phyloP scores from a whole-genome alignment of 2,888 invertebrate genomes.

The Chesias legatella region DNA sequence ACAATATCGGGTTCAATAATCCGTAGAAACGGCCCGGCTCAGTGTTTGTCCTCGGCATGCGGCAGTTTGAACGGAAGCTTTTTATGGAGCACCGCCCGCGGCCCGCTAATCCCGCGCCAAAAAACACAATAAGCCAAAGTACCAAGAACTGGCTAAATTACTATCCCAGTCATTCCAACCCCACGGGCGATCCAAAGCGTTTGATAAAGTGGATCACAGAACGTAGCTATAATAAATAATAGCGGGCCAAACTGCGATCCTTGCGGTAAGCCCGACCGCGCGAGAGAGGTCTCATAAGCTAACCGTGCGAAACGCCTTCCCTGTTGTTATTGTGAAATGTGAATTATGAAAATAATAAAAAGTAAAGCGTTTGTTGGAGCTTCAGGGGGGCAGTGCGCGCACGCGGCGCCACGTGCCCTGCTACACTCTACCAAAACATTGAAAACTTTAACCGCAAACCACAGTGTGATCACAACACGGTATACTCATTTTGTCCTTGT shows the following conservation, averaged over 20 bases:
- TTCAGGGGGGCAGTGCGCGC: constrained; percentile 62
- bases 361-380: constrained; percentile 58
- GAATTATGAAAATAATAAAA: constrained; percentile 81
- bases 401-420: constrained; percentile 71
- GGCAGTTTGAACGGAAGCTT: constrained; percentile 52
- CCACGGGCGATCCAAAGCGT: constrained; percentile 70
- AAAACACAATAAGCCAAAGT: constrained; percentile 73
- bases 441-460: constrained; percentile 69
- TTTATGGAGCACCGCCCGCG: constrained; percentile 59
- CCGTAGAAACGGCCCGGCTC: constrained; percentile 46
- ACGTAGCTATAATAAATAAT: constrained; percentile 72
- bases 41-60: constrained; percentile 44
- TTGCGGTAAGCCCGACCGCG: constrained; percentile 66
- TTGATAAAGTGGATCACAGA: constrained; percentile 79
- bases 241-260: constrained; percentile 70
- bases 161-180: constrained; percentile 70
- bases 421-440: constrained; percentile 67
- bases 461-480: constrained; percentile 22
- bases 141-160: constrained; percentile 62
- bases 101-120: constrained; percentile 67
- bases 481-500: too few species aligned
- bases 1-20: constrained; percentile 47
- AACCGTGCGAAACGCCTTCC: constrained; percentile 80
- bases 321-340: constrained; percentile 78
- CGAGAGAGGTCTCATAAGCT: constrained; percentile 72